Percentiles rank a stretch among this genome's conserved stretches.
Conservation (phyloP, 1,140 invertebrate genomes). For the Trypoxylus dichotomus region DNA sequence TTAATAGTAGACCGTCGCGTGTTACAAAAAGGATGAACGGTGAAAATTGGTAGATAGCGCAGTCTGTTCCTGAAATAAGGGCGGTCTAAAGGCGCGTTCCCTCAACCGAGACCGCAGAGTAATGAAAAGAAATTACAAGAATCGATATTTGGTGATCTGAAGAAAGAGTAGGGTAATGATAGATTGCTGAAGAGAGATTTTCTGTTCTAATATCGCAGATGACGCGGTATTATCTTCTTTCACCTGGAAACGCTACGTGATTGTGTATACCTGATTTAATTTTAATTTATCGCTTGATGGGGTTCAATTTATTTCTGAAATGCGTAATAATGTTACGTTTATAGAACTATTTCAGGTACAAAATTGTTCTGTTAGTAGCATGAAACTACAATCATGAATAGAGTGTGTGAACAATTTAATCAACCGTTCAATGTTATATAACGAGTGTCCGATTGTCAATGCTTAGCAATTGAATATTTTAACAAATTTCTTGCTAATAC, state of each 20-base stretch:
- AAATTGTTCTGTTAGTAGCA: no score
- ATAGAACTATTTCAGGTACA: no score
- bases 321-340: background rate
- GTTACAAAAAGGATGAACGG: background rate
- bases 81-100: background rate
- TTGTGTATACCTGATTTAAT: constrained; percentile 4
- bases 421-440: no score
- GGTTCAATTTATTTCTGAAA: background rate
- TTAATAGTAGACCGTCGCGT: background rate
- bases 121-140: background rate
- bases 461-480: no score
- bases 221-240: background rate
- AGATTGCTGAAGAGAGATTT: background rate
- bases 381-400: no score
- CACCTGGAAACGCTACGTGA: constrained; percentile 1
- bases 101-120: background rate
- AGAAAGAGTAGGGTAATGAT: background rate
- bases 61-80: background rate
- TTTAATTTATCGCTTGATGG: background rate
- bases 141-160: background rate
- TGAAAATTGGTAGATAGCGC: background rate
- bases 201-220: background rate
- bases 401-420: no score
- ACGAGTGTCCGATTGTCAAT: no score
- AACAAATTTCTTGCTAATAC: no score